These are phyloP conservation scores for Odontomachus brunneus DNA, from an alignment of 1,140 invertebrate genomes.

Conservation along the genomic window DNA sequence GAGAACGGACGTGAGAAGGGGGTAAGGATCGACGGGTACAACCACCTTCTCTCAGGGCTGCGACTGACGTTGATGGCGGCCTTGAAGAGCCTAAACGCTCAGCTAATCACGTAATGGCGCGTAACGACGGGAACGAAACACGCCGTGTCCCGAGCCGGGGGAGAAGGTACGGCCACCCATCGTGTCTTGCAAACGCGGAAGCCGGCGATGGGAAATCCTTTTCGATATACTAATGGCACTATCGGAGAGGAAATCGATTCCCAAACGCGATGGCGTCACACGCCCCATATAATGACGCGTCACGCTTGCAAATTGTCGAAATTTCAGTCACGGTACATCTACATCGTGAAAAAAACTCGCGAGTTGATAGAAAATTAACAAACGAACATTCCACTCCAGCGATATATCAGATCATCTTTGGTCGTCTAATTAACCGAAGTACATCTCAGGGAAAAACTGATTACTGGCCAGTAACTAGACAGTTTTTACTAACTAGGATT, in stretches of 20 bases:
- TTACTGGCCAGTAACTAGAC: no score
- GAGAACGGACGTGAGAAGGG: conserved; percentile 49
- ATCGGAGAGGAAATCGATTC: conserved; percentile 3
- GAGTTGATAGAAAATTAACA: no score
- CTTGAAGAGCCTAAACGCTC: conserved; percentile 65
- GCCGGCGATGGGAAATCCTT: not conserved
- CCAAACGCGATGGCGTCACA: not conserved
- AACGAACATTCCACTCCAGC: no score
- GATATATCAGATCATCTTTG: no score
- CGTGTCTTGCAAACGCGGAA: not conserved
- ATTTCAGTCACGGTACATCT: not conserved
- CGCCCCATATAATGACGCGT: not conserved
- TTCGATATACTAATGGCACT: not conserved
- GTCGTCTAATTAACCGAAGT: no score
- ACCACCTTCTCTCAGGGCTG: conserved; percentile 53
- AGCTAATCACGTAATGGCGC: conserved; percentile 65
- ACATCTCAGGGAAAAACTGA: no score
- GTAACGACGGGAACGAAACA: conserved; percentile 20
- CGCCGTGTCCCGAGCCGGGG: not conserved
- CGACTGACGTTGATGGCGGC: conserved; percentile 59
- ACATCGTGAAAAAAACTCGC: no score
- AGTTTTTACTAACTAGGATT: no score
- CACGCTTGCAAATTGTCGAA: not conserved
- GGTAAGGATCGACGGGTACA: conserved; percentile 31
- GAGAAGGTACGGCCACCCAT: conserved; percentile 10